Conservation (phyloP, 2,797 vertebrate genomes). For the Moxostoma hubbsi region DNA sequence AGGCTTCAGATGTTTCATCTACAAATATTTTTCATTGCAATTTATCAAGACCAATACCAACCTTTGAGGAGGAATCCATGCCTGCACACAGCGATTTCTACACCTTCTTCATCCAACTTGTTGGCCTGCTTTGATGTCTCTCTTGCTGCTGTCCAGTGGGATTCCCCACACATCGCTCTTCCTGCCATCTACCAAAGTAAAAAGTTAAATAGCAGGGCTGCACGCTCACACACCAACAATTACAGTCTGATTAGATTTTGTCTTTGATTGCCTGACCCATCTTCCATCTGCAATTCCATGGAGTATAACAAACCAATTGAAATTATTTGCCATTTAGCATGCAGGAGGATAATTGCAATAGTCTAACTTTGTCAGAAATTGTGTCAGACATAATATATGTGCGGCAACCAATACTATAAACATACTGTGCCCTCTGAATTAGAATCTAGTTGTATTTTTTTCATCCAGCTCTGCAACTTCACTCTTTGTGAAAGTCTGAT, state of each 20-base stretch:
- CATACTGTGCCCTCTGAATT: no score
- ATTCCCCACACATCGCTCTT: conserved; percentile 28
- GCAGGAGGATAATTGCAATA: neutral
- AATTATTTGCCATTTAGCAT: neutral
- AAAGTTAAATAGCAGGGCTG: neutral
- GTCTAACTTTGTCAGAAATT: neutral
- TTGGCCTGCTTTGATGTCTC: conserved; percentile 30
- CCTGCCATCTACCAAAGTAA: conserved; percentile 28
- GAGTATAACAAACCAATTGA: no score
- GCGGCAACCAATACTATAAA: no score
- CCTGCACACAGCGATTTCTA: conserved; percentile 36
- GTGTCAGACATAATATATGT: no score
- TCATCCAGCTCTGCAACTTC: no score
- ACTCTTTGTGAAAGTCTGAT: no score
- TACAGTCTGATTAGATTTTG: neutral
- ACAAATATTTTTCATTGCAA: neutral
- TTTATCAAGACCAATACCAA: conserved; percentile 20
- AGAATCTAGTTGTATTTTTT: no score
- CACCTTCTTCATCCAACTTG: conserved; percentile 25
- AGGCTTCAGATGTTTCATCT: neutral
- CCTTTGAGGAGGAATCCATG: conserved; percentile 42
- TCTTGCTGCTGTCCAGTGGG: conserved; percentile 39
- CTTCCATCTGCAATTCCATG: no score
- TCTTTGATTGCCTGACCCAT: no score
- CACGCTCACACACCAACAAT: neutral